Percentiles rank a stretch among this genome's conserved stretches.
Conservation (phyloP, 1,140 invertebrate species). For the Andricus grossulariae region DNA sequence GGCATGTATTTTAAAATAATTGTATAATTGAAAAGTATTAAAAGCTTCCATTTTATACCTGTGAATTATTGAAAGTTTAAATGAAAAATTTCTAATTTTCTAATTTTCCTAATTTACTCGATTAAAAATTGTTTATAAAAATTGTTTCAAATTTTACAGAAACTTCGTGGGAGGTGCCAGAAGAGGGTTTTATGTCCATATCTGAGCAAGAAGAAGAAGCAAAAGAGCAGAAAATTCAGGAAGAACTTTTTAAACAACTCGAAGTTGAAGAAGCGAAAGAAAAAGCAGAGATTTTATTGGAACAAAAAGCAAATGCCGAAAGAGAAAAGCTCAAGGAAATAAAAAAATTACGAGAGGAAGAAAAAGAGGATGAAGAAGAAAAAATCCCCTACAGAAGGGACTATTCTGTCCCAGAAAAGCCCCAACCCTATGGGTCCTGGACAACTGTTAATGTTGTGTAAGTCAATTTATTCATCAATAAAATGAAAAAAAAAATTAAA, state of each 20-base stretch:
- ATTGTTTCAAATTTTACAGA: conserved; percentile 66
- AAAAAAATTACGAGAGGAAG: conserved; percentile 65
- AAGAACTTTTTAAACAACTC: conserved; percentile 76
- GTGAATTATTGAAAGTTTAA: too few species aligned
- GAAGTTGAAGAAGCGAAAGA: conserved; percentile 74
- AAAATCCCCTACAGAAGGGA: conserved; percentile 73
- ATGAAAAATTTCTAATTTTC: too few species aligned
- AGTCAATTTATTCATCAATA: conserved; percentile 47
- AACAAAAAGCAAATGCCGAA: conserved; percentile 74
- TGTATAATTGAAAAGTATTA: too few species aligned
- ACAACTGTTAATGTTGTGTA: conserved; percentile 77
- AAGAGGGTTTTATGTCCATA: conserved; percentile 80
- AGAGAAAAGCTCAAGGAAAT: conserved; percentile 71
- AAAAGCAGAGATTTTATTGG: conserved; percentile 62
- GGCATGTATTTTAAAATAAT: too few species aligned
- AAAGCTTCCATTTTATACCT: too few species aligned
- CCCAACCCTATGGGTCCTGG: conserved; percentile 82
- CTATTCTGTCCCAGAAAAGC: conserved; percentile 72
- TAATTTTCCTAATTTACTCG: too few species aligned
- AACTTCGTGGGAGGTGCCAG: conserved; percentile 80
- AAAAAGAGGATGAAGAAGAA: conserved; percentile 66
- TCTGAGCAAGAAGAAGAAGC: conserved; percentile 78
- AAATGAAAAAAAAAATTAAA: too few species aligned
- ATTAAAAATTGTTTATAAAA: too few species aligned
- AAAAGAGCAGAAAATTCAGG: conserved; percentile 67